Conservation (phyloP, 23 tunicate species). For the Trididemnum nubilum region DNA sequence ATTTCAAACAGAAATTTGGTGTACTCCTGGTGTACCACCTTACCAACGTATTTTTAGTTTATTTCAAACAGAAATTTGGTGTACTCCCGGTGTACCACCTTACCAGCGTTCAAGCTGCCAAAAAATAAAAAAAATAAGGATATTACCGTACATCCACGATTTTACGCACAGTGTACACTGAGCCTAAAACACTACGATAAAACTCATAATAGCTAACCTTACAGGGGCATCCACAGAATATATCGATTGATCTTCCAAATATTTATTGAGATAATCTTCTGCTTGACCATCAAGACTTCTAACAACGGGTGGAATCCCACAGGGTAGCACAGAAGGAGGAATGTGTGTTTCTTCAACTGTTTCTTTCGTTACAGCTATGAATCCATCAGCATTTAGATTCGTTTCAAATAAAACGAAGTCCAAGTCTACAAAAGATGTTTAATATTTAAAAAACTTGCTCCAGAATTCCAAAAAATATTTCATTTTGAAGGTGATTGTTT, state of each 20-base stretch:
- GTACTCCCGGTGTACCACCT: too few relatives aligned
- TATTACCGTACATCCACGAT: too few relatives aligned
- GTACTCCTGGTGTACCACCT: too few relatives aligned
- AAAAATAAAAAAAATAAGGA: too few relatives aligned
- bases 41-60: too few relatives aligned
- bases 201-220: neutral
- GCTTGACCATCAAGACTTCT: constrained; percentile 2
- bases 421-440: constrained; percentile 17
- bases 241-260: constrained; percentile 18
- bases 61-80: too few relatives aligned
- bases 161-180: too few relatives aligned
- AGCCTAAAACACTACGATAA: too few relatives aligned
- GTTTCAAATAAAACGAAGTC: constrained; percentile 6
- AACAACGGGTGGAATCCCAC: constrained; percentile 17
- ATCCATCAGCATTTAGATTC: constrained; percentile 13
- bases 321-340: constrained; percentile 3
- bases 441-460: neutral
- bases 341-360: neutral
- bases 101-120: too few relatives aligned
- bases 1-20: too few relatives aligned
- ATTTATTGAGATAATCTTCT: neutral
- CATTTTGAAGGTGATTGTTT: too few relatives aligned
- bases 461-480: neutral
- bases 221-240: neutral
- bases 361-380: neutral